Evolutionary conservation across 2,888 invertebrate species (phyloP).

Genomic region (Timema podura): DNA sequence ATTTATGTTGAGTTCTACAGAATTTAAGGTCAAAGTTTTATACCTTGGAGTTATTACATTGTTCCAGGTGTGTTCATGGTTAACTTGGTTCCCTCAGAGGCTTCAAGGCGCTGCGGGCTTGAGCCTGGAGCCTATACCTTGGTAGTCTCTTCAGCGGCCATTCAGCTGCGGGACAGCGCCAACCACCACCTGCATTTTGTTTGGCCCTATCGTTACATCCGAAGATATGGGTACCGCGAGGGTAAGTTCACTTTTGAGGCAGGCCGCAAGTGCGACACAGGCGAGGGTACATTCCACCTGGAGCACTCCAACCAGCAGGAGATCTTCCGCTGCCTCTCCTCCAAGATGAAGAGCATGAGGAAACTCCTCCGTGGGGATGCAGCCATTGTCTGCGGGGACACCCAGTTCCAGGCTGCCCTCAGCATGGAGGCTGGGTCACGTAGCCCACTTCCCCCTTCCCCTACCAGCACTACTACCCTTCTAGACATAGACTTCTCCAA

Average conservation of each 20-base stretch:
- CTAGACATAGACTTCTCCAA: conserved; percentile 46
- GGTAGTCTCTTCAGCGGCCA: conserved; percentile 67
- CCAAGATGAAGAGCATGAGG: conserved; percentile 85
- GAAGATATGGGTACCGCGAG: conserved; percentile 79
- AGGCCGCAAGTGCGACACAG: conserved; percentile 79
- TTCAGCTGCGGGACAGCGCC: conserved; percentile 66
- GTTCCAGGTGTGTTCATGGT: conserved; percentile 66
- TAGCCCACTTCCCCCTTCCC: conserved; percentile 70
- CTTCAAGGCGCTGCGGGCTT: conserved; percentile 70
- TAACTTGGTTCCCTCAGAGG: conserved; percentile 71
- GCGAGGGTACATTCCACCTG: conserved; percentile 76
- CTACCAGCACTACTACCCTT: conserved; percentile 48
- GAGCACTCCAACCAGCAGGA: conserved; percentile 80
- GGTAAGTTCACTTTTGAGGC: conserved; percentile 87
- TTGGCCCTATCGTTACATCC: conserved; percentile 81
- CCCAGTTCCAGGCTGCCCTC: conserved; percentile 68
- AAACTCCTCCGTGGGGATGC: conserved; percentile 63
- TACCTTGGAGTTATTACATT: conserved; percentile 15
- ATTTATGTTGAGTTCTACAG: neutral
- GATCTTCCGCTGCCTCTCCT: conserved; percentile 73
- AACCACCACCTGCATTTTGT: conserved; percentile 61
- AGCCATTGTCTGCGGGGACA: conserved; percentile 63
- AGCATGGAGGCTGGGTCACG: conserved; percentile 78
- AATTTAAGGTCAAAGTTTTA: neutral
- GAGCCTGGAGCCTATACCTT: conserved; percentile 68